These are phyloP conservation scores for Anabas testudineus DNA, from an alignment of 2,797 vertebrate genomes.

Conservation along the genomic window DNA sequence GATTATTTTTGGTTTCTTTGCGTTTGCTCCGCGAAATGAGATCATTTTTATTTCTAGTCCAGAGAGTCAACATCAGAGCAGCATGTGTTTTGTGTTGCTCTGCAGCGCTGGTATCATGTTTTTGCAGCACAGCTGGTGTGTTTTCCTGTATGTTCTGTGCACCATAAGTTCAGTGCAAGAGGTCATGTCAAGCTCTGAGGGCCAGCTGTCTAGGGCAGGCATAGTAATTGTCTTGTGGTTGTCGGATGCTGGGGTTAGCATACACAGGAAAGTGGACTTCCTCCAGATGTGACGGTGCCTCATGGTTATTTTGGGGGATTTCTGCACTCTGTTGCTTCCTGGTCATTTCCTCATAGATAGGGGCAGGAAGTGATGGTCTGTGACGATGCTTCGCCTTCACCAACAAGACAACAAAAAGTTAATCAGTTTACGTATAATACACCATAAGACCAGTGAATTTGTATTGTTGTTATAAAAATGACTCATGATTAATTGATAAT, in stretches of 20 bases:
- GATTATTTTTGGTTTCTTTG: conserved; percentile 29
- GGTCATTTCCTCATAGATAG: conserved; percentile 82
- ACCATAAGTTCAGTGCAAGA: background rate
- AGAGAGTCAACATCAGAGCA: background rate
- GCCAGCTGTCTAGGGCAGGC: conserved; percentile 71
- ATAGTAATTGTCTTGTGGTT: conserved; percentile 76
- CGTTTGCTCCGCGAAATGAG: background rate
- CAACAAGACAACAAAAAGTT: conserved; percentile 38
- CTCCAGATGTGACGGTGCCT: conserved; percentile 62
- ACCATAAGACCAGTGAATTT: too few relatives aligned
- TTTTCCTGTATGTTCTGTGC: conserved; percentile 1
- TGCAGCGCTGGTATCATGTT: background rate
- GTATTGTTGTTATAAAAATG: too few relatives aligned
- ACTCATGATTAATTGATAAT: too few relatives aligned
- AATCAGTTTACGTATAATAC: background rate
- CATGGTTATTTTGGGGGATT: conserved; percentile 49
- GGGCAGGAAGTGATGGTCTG: conserved; percentile 23
- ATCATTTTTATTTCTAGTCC: background rate
- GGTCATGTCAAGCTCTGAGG: conserved; percentile 34
- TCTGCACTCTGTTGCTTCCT: conserved; percentile 51
- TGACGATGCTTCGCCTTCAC: conserved; percentile 29
- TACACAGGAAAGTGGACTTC: conserved; percentile 72
- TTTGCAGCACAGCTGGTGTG: background rate
- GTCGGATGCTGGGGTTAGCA: conserved; percentile 67
- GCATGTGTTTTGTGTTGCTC: background rate